These are phyloP conservation scores for Mionectes olivaceus DNA, from an alignment of 2,797 vertebrate species.

Conservation along the genomic window DNA sequence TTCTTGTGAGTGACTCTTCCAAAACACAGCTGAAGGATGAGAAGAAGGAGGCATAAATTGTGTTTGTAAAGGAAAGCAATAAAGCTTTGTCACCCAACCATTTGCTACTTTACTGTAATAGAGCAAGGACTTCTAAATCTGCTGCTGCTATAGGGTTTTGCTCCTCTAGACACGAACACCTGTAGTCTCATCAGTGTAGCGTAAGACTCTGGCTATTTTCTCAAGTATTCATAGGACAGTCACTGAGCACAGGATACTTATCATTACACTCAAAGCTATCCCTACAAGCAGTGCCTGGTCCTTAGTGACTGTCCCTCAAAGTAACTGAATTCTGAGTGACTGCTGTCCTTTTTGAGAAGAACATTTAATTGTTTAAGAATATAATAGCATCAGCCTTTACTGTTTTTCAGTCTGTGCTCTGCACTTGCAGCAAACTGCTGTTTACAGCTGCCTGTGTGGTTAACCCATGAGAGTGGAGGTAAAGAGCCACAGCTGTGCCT, in stretches of 20 bases:
- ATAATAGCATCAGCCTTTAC: neutral
- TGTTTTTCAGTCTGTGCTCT: neutral
- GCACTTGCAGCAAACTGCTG: neutral
- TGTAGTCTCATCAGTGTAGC: neutral
- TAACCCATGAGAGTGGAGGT: neutral
- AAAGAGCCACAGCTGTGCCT: neutral
- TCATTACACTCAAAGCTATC: neutral
- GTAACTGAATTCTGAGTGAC: neutral
- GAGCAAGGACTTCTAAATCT: neutral
- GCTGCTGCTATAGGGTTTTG: neutral
- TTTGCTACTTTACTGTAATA: neutral
- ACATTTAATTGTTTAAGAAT: neutral
- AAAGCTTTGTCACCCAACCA: neutral
- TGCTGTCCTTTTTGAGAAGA: neutral
- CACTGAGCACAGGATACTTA: neutral
- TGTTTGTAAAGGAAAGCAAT: neutral
- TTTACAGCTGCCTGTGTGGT: neutral
- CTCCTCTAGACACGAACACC: neutral
- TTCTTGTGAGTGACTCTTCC: neutral
- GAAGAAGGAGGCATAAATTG: neutral
- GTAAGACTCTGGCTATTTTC: neutral
- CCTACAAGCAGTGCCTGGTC: neutral
- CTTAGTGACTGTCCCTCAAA: neutral
- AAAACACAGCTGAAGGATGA: neutral
- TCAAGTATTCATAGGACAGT: neutral